Evolutionary conservation across 2,888 invertebrate species (phyloP).

Genomic region (Acrobasis consociella): DNA sequence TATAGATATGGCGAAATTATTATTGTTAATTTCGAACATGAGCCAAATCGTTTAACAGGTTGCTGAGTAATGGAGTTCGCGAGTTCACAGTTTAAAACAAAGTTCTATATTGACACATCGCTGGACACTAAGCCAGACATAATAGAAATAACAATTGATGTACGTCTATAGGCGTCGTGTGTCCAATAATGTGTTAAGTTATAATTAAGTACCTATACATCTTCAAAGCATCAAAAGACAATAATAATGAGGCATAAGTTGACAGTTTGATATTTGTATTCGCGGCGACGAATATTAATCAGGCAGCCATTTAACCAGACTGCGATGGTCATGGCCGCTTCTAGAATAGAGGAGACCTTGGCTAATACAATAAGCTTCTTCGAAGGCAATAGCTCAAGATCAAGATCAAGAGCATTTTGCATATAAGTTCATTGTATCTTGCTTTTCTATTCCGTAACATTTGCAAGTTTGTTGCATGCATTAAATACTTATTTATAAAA

Average conservation of each 20-base stretch:
- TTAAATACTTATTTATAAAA: no score
- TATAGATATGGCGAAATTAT: no score
- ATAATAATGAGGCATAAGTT: constrained; percentile 1
- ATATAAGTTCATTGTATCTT: constrained; percentile 16
- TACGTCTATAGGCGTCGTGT: no score
- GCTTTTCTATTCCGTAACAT: background rate
- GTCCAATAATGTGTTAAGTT: no score
- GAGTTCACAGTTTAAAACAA: no score
- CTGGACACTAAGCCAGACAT: no score
- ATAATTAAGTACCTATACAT: background rate
- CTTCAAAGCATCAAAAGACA: background rate
- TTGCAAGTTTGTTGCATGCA: background rate
- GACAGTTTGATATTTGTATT: constrained; percentile 21
- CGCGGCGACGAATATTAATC: constrained; percentile 22
- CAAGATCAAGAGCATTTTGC: constrained; percentile 27
- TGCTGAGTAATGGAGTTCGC: no score
- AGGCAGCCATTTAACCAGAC: constrained; percentile 20
- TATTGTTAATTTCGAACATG: no score
- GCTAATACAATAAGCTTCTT: constrained; percentile 14
- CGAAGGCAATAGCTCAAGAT: constrained; percentile 20
- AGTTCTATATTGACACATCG: no score
- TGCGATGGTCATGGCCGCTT: constrained; percentile 16
- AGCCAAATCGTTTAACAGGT: no score
- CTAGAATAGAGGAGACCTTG: constrained; percentile 21
- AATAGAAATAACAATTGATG: no score